Conservation (phyloP, 2,797 vertebrate genomes). For the Galago senegalensis region DNA sequence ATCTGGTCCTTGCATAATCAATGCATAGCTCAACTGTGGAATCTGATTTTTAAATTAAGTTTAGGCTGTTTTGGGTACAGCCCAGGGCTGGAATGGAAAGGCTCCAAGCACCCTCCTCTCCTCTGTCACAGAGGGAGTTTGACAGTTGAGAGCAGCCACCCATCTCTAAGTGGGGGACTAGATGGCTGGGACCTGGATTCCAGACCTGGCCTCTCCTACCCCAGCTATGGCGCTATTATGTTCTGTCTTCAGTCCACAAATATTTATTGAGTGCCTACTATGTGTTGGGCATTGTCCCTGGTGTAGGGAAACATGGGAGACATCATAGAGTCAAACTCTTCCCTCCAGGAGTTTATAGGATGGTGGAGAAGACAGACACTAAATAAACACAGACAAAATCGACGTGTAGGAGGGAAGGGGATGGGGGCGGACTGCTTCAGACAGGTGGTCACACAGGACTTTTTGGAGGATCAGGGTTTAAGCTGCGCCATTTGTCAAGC, state of each 20-base stretch:
- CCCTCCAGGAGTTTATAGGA: neutral
- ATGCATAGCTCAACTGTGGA: neutral
- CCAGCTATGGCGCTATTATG: neutral
- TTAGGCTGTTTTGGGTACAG: neutral
- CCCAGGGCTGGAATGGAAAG: neutral
- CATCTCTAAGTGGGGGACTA: too few species aligned
- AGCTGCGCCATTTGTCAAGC: neutral
- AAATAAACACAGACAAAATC: neutral
- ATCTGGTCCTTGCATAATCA: neutral
- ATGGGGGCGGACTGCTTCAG: neutral
- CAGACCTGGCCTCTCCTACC: neutral
- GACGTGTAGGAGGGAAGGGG: neutral
- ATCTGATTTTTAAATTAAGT: neutral
- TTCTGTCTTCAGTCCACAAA: neutral
- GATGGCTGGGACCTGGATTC: neutral
- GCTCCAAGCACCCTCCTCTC: too few species aligned
- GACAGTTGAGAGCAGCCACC: neutral
- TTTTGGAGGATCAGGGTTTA: neutral
- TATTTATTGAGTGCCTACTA: neutral
- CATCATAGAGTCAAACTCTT: neutral
- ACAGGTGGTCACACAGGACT: neutral
- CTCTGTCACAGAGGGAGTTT: neutral
- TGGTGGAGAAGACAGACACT: neutral
- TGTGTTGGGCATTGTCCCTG: neutral
- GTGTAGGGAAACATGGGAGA: neutral